Conservation (phyloP, 2,113 vertebrate species). For the Grus americana region DNA sequence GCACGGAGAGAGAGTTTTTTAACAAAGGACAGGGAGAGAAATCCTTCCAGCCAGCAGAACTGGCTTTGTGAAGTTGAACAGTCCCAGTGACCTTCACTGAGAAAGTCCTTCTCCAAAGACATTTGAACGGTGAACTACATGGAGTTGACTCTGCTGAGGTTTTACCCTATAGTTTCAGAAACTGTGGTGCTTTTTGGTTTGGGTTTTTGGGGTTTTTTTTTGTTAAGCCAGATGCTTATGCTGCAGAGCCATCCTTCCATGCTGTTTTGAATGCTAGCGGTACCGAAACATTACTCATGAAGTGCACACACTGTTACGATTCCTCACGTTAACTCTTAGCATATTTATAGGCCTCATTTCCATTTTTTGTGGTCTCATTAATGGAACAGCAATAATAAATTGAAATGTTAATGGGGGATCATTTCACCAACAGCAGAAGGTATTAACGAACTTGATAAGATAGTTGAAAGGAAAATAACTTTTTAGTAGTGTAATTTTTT, state of each 20-base stretch:
- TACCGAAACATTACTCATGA: not conserved
- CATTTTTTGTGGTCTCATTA: slow-evolving; percentile 70
- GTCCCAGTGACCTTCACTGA: not conserved
- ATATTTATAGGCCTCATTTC: slow-evolving; percentile 70
- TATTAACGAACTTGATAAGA: slow-evolving; percentile 53
- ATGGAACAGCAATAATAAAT: slow-evolving; percentile 65
- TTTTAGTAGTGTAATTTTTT: slow-evolving; percentile 35
- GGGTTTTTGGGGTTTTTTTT: not conserved
- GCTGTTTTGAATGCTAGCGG: not conserved
- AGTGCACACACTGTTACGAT: not conserved
- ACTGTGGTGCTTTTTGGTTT: not conserved
- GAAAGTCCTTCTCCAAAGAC: not conserved
- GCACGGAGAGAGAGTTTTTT: not conserved
- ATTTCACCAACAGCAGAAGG: slow-evolving; percentile 60
- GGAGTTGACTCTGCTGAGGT: not conserved
- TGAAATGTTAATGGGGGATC: slow-evolving; percentile 62
- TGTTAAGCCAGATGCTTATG: not conserved
- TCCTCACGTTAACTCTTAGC: slow-evolving; percentile 54
- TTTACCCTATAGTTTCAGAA: not conserved
- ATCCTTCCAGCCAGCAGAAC: not conserved
- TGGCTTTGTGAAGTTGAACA: not conserved
- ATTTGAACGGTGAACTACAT: not conserved
- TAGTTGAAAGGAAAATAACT: slow-evolving; percentile 54
- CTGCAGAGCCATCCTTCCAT: not conserved
- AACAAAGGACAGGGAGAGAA: not conserved